Percentiles rank a stretch among this genome's conserved stretches.
These are phyloP conservation scores for Emberiza fucata DNA, from an alignment of 2,113 vertebrate genomes.

Conservation along the genomic window DNA sequence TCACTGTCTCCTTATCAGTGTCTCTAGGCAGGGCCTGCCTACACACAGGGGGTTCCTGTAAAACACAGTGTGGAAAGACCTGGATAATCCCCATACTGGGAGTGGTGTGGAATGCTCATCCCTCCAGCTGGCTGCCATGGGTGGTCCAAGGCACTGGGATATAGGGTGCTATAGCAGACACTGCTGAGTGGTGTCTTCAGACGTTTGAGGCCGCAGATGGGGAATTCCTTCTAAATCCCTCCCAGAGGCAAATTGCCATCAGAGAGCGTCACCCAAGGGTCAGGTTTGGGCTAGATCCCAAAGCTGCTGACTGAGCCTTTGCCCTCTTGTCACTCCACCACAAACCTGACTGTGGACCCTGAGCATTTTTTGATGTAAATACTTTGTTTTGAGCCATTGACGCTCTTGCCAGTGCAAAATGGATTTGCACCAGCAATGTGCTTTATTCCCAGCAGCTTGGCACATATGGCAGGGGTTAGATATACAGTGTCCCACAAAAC, in stretches of 20 bases:
- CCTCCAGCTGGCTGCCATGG: neutral
- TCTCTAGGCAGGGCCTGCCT: neutral
- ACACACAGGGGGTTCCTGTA: neutral
- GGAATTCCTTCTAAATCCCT: neutral
- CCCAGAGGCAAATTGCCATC: neutral
- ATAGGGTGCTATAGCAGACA: fast-evolving
- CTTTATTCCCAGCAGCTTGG: neutral
- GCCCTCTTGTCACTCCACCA: neutral
- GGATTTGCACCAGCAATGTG: neutral
- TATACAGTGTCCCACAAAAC: neutral
- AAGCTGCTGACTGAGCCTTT: neutral
- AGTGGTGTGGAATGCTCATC: neutral
- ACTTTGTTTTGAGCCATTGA: neutral
- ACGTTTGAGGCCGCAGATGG: fast-evolving
- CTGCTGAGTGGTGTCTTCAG: neutral
- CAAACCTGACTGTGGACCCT: neutral
- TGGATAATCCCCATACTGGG: neutral
- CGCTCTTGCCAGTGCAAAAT: neutral
- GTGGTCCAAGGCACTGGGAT: neutral
- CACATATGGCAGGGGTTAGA: conserved; percentile 1
- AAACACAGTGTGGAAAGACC: neutral
- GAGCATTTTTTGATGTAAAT: neutral
- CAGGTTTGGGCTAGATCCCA: neutral
- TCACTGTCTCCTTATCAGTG: neutral
- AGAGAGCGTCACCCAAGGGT: fast-evolving